Evolutionary conservation across 1,140 invertebrate genomes (phyloP).

Genomic region (Apis dorsata): DNA sequence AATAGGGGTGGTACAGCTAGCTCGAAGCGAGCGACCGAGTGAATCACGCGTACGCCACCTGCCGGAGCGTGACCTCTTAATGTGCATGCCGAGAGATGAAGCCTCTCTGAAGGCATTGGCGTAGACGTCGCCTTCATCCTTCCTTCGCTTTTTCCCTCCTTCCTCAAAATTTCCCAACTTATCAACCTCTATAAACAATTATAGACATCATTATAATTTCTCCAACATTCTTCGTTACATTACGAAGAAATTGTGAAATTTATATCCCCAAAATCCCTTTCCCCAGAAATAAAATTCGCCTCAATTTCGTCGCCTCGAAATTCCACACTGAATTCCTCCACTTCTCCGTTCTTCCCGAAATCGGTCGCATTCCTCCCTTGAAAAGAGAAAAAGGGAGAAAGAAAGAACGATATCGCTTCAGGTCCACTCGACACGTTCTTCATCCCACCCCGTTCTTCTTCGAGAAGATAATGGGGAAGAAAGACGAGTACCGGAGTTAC

Average conservation of each 20-base stretch:
- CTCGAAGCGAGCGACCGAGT: constrained; percentile 62
- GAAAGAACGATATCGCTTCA: not conserved
- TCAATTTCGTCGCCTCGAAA: too few relatives aligned
- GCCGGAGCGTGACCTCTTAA: constrained; percentile 75
- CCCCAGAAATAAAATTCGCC: too few relatives aligned
- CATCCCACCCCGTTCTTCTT: not conserved
- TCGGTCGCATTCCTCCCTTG: too few relatives aligned
- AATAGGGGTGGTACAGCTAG: constrained; percentile 60
- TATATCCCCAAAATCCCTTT: too few relatives aligned
- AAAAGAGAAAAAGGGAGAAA: too few relatives aligned
- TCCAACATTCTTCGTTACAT: too few relatives aligned
- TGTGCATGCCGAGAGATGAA: constrained; percentile 63
- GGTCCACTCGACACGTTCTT: not conserved
- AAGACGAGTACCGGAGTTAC: not conserved
- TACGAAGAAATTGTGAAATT: too few relatives aligned
- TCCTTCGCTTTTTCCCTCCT: not conserved
- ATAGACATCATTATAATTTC: too few relatives aligned
- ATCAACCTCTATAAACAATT: too few relatives aligned
- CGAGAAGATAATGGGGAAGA: constrained; percentile 14
- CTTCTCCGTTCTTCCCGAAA: too few relatives aligned
- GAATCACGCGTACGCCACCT: constrained; percentile 74
- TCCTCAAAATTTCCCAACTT: not conserved
- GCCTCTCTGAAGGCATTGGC: constrained; percentile 38
- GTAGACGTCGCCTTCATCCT: not conserved
- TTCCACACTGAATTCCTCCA: too few relatives aligned